Evolutionary conservation across 2,888 invertebrate species (phyloP), one percentile per base, ranked within the genome.

Genomic region (Thumatha senex): DNA sequence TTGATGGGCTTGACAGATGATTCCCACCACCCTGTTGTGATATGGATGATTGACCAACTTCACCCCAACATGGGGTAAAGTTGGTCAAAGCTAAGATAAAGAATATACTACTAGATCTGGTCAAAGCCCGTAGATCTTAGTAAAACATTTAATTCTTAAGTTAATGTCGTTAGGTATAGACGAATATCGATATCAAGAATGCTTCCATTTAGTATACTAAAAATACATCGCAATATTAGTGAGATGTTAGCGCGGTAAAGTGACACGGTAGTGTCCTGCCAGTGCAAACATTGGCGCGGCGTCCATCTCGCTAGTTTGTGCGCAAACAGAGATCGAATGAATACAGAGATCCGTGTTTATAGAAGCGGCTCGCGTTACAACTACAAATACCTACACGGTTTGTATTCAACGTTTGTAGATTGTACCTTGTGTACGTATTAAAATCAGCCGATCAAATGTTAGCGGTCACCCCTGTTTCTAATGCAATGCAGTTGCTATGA

Each of bases 241-340:
- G 34, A 38, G 15, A 53, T 52, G 51, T 52, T 51, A 39, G 48
- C 76, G 82, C 78, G 78, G 51, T 63, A 63, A 73, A 79, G 80
- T 86, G 82, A 84, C 83, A 83, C 81, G 80, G 70, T 61, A 61
- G 67, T 64, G 76, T 74, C 70, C 67, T 73, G 72, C 62, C 70
- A 72, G 76, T 66, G 77, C 74, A 88, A 87, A 89, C 84, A 84
- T 78, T 75, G 78, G 72, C 76, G 76, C 76, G 71, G 76, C 77
- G 84, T 84, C 86, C 88, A 84, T 86, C 84, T 80, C 82, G 80
- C 63, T 68, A 82, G 89, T 86, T 89, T 89, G 89, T 86, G 68
- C 78, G 80, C 84, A 90, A 89, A 90, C 85, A 90, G 62, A 77
- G 76, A 78, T 80, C 83, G 77, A 86, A 90, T 90, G 89, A 90